These are phyloP conservation scores for Mermis nigrescens DNA, from an alignment of 2,888 invertebrate genomes.

Conservation along the genomic window DNA sequence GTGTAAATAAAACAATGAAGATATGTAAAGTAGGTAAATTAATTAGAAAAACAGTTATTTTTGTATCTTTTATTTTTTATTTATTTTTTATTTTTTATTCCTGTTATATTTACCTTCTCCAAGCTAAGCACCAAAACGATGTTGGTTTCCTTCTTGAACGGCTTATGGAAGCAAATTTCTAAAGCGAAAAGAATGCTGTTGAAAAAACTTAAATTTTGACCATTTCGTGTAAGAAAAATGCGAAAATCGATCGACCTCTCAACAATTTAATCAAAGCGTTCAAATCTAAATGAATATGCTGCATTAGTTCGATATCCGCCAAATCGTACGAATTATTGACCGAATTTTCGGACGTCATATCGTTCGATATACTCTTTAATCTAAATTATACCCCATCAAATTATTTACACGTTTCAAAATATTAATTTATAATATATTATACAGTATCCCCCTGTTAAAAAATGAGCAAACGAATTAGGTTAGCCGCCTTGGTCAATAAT, in stretches of 20 bases:
- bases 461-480: too few species aligned
- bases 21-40: too few species aligned
- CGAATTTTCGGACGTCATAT: slow-evolving; percentile 36
- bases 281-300: slow-evolving; percentile 85
- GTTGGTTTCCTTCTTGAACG: slow-evolving; percentile 66
- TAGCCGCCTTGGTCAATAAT: too few species aligned
- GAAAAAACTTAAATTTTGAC: slow-evolving; percentile 3
- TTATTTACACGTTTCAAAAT: slow-evolving; percentile 8
- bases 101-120: slow-evolving; percentile 57
- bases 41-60: too few species aligned
- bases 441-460: too few species aligned
- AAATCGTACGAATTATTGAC: slow-evolving; percentile 49
- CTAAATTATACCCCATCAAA: slow-evolving; percentile 25
- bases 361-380: slow-evolving; percentile 54
- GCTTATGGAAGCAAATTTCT: slow-evolving; percentile 16
- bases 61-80: too few species aligned
- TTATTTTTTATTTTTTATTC: too few species aligned
- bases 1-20: too few species aligned
- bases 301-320: slow-evolving; percentile 86
- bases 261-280: slow-evolving; percentile 62
- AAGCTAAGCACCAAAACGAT: slow-evolving; percentile 64
- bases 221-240: too few species aligned
- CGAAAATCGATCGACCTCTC: too few species aligned
- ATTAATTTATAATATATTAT: too few species aligned
- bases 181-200: slow-evolving; percentile 6